Conservation (phyloP, 2,888 invertebrate species). For the Lithosia quadra region DNA sequence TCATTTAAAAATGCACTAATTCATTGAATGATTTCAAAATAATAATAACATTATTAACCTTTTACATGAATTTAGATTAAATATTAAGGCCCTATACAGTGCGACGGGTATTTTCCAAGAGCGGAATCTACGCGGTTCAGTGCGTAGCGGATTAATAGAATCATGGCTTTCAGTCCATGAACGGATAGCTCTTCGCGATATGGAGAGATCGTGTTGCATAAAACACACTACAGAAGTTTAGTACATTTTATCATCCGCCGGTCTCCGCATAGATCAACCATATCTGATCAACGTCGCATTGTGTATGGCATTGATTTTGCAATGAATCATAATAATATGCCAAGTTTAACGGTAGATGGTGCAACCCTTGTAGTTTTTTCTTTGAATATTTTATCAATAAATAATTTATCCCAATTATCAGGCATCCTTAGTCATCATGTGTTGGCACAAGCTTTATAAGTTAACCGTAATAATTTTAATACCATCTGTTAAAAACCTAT, state of each 20-base stretch:
- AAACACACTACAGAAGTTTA: background rate
- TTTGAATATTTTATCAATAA: slow-evolving; percentile 13
- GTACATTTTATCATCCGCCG: background rate
- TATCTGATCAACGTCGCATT: background rate
- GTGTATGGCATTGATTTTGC: background rate
- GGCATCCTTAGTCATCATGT: background rate
- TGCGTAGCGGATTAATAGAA: background rate
- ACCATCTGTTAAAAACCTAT: background rate
- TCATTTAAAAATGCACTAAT: slow-evolving; percentile 52
- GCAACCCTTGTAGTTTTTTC: slow-evolving; percentile 17
- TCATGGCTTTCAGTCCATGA: no score
- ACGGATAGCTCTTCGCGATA: background rate
- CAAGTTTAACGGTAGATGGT: slow-evolving; percentile 27
- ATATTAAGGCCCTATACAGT: background rate
- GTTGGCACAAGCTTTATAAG: background rate
- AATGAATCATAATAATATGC: background rate
- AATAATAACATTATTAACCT: background rate
- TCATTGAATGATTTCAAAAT: slow-evolving; percentile 22
- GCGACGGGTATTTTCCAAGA: background rate
- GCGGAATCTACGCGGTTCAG: background rate
- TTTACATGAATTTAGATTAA: slow-evolving; percentile 2
- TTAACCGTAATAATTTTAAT: slow-evolving; percentile 14
- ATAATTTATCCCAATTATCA: background rate
- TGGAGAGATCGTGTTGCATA: background rate
- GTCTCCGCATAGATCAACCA: background rate